These are phyloP conservation scores for Isotomurus palustris DNA, from an alignment of 2,888 invertebrate species.

Conservation along the genomic window DNA sequence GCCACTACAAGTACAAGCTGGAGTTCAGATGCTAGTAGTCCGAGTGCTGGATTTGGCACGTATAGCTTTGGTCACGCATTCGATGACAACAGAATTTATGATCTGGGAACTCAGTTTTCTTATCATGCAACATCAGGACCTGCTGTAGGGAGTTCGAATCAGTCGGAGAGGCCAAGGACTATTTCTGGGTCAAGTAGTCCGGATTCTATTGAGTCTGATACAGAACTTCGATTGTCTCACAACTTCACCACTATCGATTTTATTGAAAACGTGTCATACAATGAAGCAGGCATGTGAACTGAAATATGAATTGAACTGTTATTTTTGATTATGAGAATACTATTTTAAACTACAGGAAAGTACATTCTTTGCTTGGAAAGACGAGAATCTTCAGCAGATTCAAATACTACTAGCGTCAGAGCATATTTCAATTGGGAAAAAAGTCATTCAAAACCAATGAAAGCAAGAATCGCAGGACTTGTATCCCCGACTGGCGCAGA, in stretches of 20 bases:
- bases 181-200: slow-evolving; percentile 24
- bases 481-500: slow-evolving; percentile 67
- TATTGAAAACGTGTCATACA: slow-evolving; percentile 63
- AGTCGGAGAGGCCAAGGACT: slow-evolving; percentile 8
- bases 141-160: slow-evolving; percentile 16
- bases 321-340: too few species aligned
- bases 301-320: not conserved
- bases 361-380: slow-evolving; percentile 63
- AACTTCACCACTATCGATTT: slow-evolving; percentile 68
- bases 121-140: not conserved
- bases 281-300: slow-evolving; percentile 57
- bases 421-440: slow-evolving; percentile 72
- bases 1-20: not conserved
- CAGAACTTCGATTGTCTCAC: slow-evolving; percentile 27
- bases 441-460: slow-evolving; percentile 52
- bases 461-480: slow-evolving; percentile 67
- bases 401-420: slow-evolving; percentile 55
- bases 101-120: not conserved
- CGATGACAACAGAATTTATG: not conserved
- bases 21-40: slow-evolving; percentile 1
- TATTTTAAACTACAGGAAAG: slow-evolving; percentile 53
- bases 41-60: not conserved
- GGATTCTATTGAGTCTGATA: slow-evolving; percentile 27
- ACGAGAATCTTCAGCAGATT: slow-evolving; percentile 17
- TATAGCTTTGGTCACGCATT: not conserved